Percentiles rank a stretch among this genome's conserved stretches.
Evolutionary conservation across 2,113 vertebrate species (phyloP).

Genomic region (Grallaria varia): DNA sequence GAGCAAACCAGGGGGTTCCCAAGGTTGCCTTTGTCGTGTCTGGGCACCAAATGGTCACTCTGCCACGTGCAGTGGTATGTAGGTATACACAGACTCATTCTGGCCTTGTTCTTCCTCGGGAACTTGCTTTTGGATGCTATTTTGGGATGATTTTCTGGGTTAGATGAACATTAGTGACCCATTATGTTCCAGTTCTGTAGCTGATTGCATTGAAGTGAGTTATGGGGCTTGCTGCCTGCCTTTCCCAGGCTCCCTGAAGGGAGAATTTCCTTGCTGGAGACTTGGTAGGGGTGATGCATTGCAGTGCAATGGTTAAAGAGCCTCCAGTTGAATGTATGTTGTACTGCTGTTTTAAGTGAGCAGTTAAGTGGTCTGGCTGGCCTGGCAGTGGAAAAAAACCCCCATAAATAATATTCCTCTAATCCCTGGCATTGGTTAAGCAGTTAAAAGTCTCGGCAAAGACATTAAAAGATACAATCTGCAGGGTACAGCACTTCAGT

Average conservation of each 20-base stretch:
- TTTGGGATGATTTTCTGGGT: background rate
- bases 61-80: background rate
- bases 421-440: background rate
- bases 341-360: background rate
- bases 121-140: background rate
- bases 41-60: background rate
- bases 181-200: background rate
- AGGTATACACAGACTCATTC: accelerated
- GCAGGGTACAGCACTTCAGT: background rate
- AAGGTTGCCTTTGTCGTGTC: background rate
- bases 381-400: background rate
- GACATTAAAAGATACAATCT: background rate
- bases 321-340: background rate
- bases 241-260: background rate
- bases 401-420: background rate
- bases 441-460: background rate
- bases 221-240: background rate
- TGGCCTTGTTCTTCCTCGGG: background rate
- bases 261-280: background rate
- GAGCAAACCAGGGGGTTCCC: background rate
- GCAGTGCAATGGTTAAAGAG: background rate
- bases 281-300: background rate
- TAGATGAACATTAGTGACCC: background rate
- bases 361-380: background rate
- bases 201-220: background rate